Conservation (phyloP, 1,140 invertebrate genomes). For the Potamilus streckersoni region DNA sequence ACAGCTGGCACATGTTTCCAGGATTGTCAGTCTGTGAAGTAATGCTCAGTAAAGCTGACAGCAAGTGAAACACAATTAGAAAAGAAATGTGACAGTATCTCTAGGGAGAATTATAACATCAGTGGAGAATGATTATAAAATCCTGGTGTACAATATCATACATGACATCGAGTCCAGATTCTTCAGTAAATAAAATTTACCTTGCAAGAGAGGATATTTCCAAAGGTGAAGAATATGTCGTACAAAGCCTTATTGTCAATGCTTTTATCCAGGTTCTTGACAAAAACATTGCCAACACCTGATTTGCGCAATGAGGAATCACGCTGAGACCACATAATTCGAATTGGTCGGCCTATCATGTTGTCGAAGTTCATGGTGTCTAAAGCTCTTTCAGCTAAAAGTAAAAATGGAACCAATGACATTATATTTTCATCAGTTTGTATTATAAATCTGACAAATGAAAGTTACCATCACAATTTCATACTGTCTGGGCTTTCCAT, state of each 20-base stretch:
- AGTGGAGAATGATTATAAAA: too few relatives aligned
- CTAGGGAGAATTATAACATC: too few relatives aligned
- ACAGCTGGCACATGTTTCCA: too few relatives aligned
- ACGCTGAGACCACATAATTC: constrained; percentile 99
- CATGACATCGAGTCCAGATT: too few relatives aligned
- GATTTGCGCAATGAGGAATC: constrained; percentile 98
- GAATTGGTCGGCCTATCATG: constrained; percentile 95
- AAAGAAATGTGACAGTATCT: too few relatives aligned
- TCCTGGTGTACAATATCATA: too few relatives aligned
- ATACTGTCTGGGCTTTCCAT: too few relatives aligned
- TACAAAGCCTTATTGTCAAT: constrained; percentile 99
- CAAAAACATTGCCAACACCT: constrained; percentile 99
- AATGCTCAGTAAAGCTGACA: too few relatives aligned
- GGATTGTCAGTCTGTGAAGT: too few relatives aligned
- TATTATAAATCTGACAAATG: too few relatives aligned
- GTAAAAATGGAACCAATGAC: constrained; percentile 2
- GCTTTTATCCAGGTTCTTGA: constrained; percentile 98
- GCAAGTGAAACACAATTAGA: too few relatives aligned
- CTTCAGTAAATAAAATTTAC: constrained; percentile 60
- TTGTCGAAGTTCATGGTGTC: constrained; percentile 99
- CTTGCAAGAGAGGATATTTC: constrained; percentile 99
- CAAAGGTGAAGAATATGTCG: constrained; percentile 99
- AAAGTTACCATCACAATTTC: too few relatives aligned
- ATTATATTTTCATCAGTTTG: neutral
- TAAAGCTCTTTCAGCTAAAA: constrained; percentile 93